Conservation (phyloP, 2,888 invertebrate genomes). For the Netelia fuscicornis region DNA sequence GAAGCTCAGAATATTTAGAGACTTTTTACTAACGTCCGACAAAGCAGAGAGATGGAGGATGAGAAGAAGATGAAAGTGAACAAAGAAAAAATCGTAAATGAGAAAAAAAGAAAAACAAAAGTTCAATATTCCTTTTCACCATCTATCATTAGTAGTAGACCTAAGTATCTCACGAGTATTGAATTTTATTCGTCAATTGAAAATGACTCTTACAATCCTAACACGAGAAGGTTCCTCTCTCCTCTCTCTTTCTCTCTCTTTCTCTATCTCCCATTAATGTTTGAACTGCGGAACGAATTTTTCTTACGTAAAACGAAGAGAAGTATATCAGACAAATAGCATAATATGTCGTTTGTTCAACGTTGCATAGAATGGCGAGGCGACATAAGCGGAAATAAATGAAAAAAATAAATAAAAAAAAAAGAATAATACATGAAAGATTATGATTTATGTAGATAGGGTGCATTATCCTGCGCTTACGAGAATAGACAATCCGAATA, state of each 20-base stretch:
- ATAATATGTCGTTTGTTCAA: constrained; percentile 52
- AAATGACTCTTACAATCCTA: constrained; percentile 34
- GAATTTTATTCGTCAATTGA: constrained; percentile 52
- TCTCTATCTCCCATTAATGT: constrained; percentile 19
- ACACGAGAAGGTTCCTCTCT: constrained; percentile 37
- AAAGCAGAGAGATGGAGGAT: constrained; percentile 43
- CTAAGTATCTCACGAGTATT: constrained; percentile 52
- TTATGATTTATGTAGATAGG: constrained; percentile 27
- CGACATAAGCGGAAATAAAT: constrained; percentile 49
- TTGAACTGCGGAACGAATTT: constrained; percentile 35
- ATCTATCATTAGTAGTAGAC: constrained; percentile 59
- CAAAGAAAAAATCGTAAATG: constrained; percentile 28
- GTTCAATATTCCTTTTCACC: constrained; percentile 59
- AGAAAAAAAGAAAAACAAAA: constrained; percentile 19
- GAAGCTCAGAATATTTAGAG: constrained; percentile 68
- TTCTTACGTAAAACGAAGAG: constrained; percentile 55
- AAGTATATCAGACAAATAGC: constrained; percentile 31
- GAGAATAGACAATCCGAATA: constrained; percentile 18
- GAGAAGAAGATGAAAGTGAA: constrained; percentile 34
- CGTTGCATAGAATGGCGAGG: constrained; percentile 51
- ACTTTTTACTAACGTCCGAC: constrained; percentile 70
- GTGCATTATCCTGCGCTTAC: constrained; percentile 28
- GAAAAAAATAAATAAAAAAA: constrained; percentile 8
- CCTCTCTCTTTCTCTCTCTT: constrained; percentile 18
- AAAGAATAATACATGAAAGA: constrained; percentile 22